These are phyloP conservation scores for Cryptoleucopteryx plumbea DNA, from an alignment of 2,113 vertebrate genomes.

Conservation along the genomic window DNA sequence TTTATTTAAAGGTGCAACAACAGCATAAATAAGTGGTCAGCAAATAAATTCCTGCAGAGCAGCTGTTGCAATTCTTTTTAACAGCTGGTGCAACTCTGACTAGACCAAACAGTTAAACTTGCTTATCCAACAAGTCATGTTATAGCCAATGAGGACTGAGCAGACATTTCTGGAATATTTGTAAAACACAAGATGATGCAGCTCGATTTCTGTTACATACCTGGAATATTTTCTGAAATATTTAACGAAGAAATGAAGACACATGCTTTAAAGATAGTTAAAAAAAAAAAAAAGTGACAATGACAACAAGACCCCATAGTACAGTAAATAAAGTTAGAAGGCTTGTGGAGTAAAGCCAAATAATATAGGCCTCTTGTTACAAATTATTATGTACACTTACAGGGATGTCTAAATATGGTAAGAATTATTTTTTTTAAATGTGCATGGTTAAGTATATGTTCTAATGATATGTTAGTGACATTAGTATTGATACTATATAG, in stretches of 20 bases:
- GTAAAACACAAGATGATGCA: constrained; percentile 45
- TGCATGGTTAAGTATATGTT: background rate
- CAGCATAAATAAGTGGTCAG: constrained; percentile 62
- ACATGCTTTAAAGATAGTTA: background rate
- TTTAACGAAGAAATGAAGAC: constrained; percentile 27
- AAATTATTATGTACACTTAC: background rate
- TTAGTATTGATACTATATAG: background rate
- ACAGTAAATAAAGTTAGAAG: background rate
- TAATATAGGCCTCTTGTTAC: background rate
- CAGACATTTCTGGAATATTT: constrained; percentile 72
- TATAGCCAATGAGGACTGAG: constrained; percentile 30
- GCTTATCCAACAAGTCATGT: constrained; percentile 51
- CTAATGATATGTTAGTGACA: background rate
- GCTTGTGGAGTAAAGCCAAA: background rate
- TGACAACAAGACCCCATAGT: background rate
- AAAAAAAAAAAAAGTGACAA: background rate
- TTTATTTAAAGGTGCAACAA: constrained; percentile 70
- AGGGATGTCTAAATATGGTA: background rate
- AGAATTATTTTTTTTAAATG: background rate
- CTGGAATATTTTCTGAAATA: constrained; percentile 54
- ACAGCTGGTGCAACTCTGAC: constrained; percentile 69
- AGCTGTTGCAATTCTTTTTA: constrained; percentile 71
- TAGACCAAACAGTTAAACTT: constrained; percentile 57
- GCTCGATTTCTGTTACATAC: constrained; percentile 59
- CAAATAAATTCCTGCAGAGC: constrained; percentile 69